Percentiles rank a stretch among this genome's conserved stretches.
phyloP scores from a whole-genome alignment of 2,888 invertebrate genomes.

The Pomacea canaliculata region DNA sequence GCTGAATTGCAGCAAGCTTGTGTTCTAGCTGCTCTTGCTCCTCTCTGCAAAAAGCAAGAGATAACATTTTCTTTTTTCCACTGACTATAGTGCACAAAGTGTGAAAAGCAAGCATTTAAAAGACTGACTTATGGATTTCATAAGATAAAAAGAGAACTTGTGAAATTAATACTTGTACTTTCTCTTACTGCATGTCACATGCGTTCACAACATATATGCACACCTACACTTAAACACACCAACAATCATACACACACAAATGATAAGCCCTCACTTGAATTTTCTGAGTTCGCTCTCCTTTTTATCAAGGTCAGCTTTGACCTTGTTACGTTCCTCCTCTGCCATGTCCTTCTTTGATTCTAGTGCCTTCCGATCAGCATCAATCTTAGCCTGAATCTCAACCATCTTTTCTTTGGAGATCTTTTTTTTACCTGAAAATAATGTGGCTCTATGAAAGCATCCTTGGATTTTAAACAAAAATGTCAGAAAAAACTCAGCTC shows the following conservation, averaged over 20 bases:
- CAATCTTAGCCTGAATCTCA: slow-evolving; percentile 72
- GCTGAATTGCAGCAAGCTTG: slow-evolving; percentile 88
- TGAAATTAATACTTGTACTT: too few relatives aligned
- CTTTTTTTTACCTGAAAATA: slow-evolving; percentile 30
- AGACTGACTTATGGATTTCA: too few relatives aligned
- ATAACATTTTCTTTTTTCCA: background rate
- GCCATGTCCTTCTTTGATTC: slow-evolving; percentile 72
- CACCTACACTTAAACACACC: background rate
- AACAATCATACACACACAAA: background rate
- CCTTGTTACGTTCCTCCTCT: slow-evolving; percentile 77
- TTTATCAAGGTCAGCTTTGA: slow-evolving; percentile 75
- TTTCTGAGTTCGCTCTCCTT: slow-evolving; percentile 82
- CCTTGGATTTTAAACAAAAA: background rate
- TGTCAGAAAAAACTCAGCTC: too few relatives aligned
- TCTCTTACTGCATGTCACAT: too few relatives aligned
- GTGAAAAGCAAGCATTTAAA: too few relatives aligned
- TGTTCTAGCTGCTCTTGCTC: slow-evolving; percentile 87
- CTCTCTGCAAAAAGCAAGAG: slow-evolving; percentile 51
- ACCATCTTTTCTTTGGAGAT: slow-evolving; percentile 71
- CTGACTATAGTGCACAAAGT: too few relatives aligned
- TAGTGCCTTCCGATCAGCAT: slow-evolving; percentile 70
- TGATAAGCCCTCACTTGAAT: slow-evolving; percentile 71
- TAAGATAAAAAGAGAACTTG: too few relatives aligned
- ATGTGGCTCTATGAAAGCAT: background rate
- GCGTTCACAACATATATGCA: background rate